Base-by-base conservation (phyloP, 2,888 invertebrate genomes). In the Lithophane semibrunnea region DNA sequence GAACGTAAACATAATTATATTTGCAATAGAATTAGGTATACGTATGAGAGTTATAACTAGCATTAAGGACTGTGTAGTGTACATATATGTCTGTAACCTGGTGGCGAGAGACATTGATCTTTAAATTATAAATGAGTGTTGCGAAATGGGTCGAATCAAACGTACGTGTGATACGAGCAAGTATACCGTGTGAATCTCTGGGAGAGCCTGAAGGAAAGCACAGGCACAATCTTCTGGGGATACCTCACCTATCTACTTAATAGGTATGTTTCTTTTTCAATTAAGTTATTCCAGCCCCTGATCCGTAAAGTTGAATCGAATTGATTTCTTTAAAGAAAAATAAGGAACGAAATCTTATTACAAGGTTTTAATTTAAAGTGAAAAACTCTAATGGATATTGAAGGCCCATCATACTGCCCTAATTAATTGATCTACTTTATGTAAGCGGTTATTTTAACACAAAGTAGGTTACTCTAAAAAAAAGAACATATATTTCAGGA, bases 101-200 rank as follows among this genome's bases (percentile, higher is more conserved):
- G 82, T 83, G 79, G 81, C 79, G 80, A 81, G 88, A 91, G 84
- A 86, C 88, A 89, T 89, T 88, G 88, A 86, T 87, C 84, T 86
- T 84, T 92, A 90, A 91, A 93, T 94, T 91, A 93, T 92, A 92
- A 88, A 94, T 92, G 90, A 90, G 88, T 77, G 83, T 88, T 89
- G 89, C 89, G 90, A 91, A 91, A 91, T 91, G 84, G 91, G 90
- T 91, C 90, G 89, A 90, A 90, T 87, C 87, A 87, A 88, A 90
- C 79, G 82, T 80, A 86, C 70, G 79, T 84, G 80, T 80, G 83
- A 82, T 80, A 73, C 77, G 63, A 58, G 60, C 66, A 77, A 47
- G 79, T 77, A 77, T 85, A 79, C 76, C 70, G 65, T 64, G 70
- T 76, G 80, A 80, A 80, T 78, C 76, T 80, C 64, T 80, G 61